Evolutionary conservation across 2,113 vertebrate species (phyloP), one percentile per base, ranked within the genome.

Genomic region (Gyps fulvus): DNA sequence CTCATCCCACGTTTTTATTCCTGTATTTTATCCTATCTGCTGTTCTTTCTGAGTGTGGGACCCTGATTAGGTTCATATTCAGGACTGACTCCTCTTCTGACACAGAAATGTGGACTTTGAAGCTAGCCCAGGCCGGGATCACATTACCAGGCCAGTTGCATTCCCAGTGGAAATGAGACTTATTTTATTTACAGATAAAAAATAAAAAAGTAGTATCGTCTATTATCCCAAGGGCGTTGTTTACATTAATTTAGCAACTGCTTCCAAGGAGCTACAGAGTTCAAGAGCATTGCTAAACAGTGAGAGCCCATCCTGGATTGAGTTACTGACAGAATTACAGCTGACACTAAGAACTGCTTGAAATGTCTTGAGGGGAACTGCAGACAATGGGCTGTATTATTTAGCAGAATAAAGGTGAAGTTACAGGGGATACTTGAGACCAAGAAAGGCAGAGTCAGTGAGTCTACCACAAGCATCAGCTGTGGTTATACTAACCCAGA

Each of bases 271-370:
- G 95, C 95, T 95, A 93, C 95, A 95, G 97, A 98, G 98, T 97
- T 98, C 93, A 96, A 69, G 87, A 95, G 59, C 82, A 96, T 95
- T 97, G 90, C 97, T 94, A 91, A 89, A 88, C 98, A 97, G 97
- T 97, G 94, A 97, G 96, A 98, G 97, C 98, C 97, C 98, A 98
- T 98, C 98, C 90, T 90, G 90, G 98, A 97, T 99, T 97, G 94
- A 98, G 98, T 99, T 99, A 98, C 99, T 98, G 98, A 96, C 98
- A 98, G 98, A 99, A 99, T 99, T 99, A 98, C 98, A 98, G 98
- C 97, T 98, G 98, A 99, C 98, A 98, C 98, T 98, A 98, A 99
- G 98, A 99, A 98, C 98, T 98, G 98, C 98, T 98, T 98, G 98
- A 98, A 98, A 98, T 98, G 98, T 97, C 97, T 97, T 91, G 77